Evolutionary conservation across 2,797 vertebrate genomes (phyloP).

Genomic region (Cygnus olor): DNA sequence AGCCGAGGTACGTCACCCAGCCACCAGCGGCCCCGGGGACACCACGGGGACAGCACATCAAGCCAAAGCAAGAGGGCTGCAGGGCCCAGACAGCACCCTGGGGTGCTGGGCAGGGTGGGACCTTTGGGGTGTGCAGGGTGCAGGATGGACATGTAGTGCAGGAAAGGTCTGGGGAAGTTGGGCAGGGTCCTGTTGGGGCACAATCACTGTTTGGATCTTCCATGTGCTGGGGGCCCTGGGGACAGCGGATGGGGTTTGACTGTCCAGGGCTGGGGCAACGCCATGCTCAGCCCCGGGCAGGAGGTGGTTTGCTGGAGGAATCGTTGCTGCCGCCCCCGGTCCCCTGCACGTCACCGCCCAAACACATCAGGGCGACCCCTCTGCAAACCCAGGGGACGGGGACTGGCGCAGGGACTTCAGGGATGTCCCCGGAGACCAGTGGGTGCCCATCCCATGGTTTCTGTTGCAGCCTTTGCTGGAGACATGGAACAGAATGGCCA

Average conservation of each 20-base stretch:
- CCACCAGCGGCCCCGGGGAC: neutral
- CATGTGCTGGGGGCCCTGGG: neutral
- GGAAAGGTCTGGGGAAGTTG: neutral
- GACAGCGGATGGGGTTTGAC: fast-evolving
- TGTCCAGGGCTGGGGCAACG: neutral
- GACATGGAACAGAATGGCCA: fast-evolving
- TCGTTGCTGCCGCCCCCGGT: fast-evolving
- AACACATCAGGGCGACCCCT: neutral
- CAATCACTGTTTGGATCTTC: neutral
- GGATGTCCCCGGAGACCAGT: neutral
- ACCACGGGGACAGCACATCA: neutral
- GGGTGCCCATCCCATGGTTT: neutral
- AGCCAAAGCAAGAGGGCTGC: neutral
- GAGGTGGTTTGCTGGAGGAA: neutral
- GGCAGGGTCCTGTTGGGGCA: neutral
- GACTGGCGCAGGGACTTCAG: neutral
- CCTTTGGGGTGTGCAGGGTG: neutral
- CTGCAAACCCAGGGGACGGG: fast-evolving
- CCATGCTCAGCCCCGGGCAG: neutral
- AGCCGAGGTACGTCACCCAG: constrained; percentile 21
- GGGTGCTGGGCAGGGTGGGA: neutral
- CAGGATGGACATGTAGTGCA: neutral
- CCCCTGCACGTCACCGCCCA: neutral
- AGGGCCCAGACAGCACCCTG: neutral
- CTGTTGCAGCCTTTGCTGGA: neutral